Base-by-base conservation (phyloP, 2,113 vertebrate genomes). In the Alaudala cheleensis region DNA sequence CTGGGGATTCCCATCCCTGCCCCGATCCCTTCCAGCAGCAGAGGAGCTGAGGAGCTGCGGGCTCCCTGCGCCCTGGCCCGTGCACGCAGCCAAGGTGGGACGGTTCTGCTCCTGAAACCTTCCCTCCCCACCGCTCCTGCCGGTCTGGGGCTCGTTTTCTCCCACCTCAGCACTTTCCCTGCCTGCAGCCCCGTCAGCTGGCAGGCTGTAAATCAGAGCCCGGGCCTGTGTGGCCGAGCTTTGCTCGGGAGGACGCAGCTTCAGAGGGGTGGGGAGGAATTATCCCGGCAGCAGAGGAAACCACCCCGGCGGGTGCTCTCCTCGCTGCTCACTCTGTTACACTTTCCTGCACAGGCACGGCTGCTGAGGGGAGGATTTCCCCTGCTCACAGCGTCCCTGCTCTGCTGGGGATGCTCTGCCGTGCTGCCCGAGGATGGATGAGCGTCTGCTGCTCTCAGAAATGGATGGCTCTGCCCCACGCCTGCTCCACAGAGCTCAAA, bases 141-240 rank as follows among this genome's bases (percentile, higher is more conserved):
- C 5, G 6, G 5, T 17, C 90, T 91, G 88, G 5, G 69, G 51
- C 90, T 84, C 70, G 2, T 93, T 91, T 91, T 82, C 88, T 67
- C 72, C 65, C 78, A 14, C 42, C 34, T 82, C 90, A 91, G 92
- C 82, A 20, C 72, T 85, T 87, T 85, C 87, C 8, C 39, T 69
- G 50, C 79, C 13, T 9, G 61, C 14, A 50, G 92, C 82, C 15
- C 82, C 4, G 40, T 69, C 61, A 24, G 64, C 9, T 17, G 66
- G 49, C 84, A 57, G 93, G 73, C 93, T 57, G 93, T 81, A 91
- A 94, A 96, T 82, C 94, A 93, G 69, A 73, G 81, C 79, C 61
- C 79, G 6, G 78, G 66, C 26, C 39, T 14, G 22, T n/a, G 88
- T 17, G 45, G 74, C 61, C 21, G 7, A 33, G 61, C 56, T 40